A percentile compares a stretch with the other conserved stretches of the same genome.
Conservation (phyloP, 2,797 vertebrate species). For the Phalloptychus januarius region DNA sequence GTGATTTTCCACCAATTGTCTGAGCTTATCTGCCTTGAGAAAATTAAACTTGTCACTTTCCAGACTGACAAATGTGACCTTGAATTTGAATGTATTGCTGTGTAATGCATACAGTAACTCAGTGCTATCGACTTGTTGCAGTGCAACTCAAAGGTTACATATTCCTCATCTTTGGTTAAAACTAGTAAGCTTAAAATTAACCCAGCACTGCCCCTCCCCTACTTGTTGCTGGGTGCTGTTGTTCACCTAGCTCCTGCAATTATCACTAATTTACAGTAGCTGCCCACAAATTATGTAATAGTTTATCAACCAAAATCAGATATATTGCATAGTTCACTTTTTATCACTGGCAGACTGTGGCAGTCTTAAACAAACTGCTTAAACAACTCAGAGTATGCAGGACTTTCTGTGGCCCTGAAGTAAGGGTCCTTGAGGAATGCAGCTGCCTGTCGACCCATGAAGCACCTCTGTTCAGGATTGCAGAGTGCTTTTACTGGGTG, state of each 20-base stretch:
- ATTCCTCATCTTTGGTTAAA: neutral
- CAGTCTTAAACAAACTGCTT: neutral
- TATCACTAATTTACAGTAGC: neutral
- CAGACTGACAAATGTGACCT: neutral
- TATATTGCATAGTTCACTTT: neutral
- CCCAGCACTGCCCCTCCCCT: neutral
- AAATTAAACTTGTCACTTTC: neutral
- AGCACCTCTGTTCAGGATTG: neutral
- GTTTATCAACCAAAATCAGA: neutral
- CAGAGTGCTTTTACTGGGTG: neutral
- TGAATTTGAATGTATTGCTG: neutral
- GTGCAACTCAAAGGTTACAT: no score
- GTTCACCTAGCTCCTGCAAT: neutral
- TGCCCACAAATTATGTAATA: neutral
- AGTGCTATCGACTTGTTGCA: neutral
- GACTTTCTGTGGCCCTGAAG: neutral
- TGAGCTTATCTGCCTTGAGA: neutral
- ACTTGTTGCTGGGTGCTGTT: neutral
- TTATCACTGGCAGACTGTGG: neutral
- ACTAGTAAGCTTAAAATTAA: neutral
- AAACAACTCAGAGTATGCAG: neutral
- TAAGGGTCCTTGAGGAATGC: neutral
- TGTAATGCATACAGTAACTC: neutral
- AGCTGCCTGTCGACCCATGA: slow-evolving; percentile 4
- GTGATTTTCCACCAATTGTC: neutral